These are phyloP conservation scores for Actinernus sp. DNA, from an alignment of 92 coral and sea anemone species.

Conservation along the genomic window DNA sequence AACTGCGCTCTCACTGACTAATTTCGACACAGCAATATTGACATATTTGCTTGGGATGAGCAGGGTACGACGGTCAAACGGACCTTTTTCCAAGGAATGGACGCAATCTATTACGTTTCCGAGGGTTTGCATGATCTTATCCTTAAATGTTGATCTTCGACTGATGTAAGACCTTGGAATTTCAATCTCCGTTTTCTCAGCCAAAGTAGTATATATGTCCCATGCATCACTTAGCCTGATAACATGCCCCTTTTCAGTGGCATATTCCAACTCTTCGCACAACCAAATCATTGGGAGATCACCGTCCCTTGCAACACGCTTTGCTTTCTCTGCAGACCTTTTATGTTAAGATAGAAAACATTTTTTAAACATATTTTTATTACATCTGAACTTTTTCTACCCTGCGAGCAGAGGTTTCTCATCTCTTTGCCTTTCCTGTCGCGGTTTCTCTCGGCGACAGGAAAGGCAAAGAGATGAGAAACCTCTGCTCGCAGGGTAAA, in stretches of 20 bases:
- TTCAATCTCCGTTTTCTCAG: conserved; percentile 28
- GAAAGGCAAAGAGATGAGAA: too few relatives aligned
- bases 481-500: too few relatives aligned
- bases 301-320: conserved; percentile 23
- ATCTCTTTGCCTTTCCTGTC: too few relatives aligned
- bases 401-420: too few relatives aligned
- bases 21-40: conserved; percentile 12
- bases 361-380: too few relatives aligned
- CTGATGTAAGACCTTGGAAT: conserved; percentile 27
- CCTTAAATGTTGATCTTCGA: conserved; percentile 51
- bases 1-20: conserved; percentile 12
- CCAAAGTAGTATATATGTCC: conserved; percentile 53
- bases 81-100: conserved; percentile 42
- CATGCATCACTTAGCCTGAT: conserved; percentile 63
- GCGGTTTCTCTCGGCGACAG: too few relatives aligned
- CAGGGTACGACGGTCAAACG: conserved; percentile 47
- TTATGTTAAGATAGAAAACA: too few relatives aligned
- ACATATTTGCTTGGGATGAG: conserved; percentile 49
- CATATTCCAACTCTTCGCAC: conserved; percentile 58
- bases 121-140: conserved; percentile 32
- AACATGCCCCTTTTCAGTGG: conserved; percentile 56
- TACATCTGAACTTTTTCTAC: too few relatives aligned
- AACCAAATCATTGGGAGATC: conserved; percentile 58
- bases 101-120: conserved; percentile 36
- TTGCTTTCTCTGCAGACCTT: conserved; percentile 19